These are phyloP conservation scores for Acropora tenuis DNA, from an alignment of 64 coral and sea anemone genomes.

Conservation along the genomic window DNA sequence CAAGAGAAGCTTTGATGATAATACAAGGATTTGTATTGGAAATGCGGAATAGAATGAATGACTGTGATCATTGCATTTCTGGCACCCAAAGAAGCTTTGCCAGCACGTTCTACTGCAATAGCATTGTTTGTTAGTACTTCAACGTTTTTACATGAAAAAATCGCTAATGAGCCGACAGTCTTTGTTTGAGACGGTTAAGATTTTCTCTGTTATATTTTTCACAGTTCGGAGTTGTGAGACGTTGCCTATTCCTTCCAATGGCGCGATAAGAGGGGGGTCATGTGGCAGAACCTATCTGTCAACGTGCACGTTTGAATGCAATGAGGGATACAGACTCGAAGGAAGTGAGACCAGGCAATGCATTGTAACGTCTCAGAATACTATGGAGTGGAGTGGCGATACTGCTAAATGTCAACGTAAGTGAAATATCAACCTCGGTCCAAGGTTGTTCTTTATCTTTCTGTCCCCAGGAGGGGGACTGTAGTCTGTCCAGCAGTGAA, in stretches of 20 bases:
- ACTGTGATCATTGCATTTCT: too few relatives aligned
- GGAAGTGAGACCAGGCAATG: neutral
- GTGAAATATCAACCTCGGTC: neutral
- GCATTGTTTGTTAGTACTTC: too few relatives aligned
- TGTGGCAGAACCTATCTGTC: neutral
- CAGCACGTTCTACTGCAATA: too few relatives aligned
- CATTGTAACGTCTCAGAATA: neutral
- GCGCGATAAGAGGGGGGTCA: neutral
- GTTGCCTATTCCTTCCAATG: neutral
- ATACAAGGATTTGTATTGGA: too few relatives aligned
- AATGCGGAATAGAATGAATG: too few relatives aligned
- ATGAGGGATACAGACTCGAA: neutral
- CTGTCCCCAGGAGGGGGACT: too few relatives aligned
- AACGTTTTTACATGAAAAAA: too few relatives aligned
- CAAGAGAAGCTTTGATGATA: too few relatives aligned
- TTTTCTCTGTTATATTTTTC: neutral
- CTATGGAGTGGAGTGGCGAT: neutral
- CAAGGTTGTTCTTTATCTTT: neutral
- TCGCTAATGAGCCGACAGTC: too few relatives aligned
- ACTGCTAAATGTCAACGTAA: neutral
- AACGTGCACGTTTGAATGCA: neutral
- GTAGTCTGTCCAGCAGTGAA: too few relatives aligned
- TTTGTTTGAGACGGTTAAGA: too few relatives aligned
- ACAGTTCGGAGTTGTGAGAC: neutral
- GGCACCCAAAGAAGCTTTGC: too few relatives aligned